Percentiles rank a stretch among this genome's conserved stretches.
phyloP scores from a whole-genome alignment of 1,140 invertebrate species.

The Eueides isabella region DNA sequence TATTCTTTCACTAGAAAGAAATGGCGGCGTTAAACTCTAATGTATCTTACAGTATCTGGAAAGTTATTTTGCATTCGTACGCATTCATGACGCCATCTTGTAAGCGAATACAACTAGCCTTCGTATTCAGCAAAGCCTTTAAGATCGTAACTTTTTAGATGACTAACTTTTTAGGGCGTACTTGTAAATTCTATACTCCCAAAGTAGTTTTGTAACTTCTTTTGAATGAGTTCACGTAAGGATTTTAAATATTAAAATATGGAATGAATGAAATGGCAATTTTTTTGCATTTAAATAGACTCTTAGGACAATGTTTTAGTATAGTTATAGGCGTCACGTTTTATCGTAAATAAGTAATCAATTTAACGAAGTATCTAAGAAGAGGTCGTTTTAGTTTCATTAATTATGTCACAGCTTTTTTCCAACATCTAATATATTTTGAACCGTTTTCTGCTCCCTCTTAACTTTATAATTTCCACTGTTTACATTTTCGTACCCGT shows the following conservation, averaged over 20 bases:
- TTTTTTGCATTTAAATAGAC: conserved; percentile 34
- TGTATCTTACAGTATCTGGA: too few relatives aligned
- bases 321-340: conserved; percentile 37
- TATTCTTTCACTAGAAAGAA: too few relatives aligned
- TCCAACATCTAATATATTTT: not conserved
- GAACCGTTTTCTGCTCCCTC: not conserved
- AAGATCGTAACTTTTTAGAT: conserved; percentile 2
- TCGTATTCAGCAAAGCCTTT: conserved; percentile 2
- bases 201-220: conserved; percentile 10
- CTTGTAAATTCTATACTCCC: conserved; percentile 5
- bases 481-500: conserved; percentile 9
- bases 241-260: not conserved
- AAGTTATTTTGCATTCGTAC: not conserved
- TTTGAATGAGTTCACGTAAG: conserved; percentile 9
- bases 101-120: not conserved
- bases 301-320: conserved; percentile 32
- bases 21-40: too few relatives aligned
- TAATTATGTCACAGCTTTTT: not conserved
- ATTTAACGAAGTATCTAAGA: conserved; percentile 16
- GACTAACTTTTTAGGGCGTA: not conserved
- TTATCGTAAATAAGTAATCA: conserved; percentile 32
- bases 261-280: conserved; percentile 22
- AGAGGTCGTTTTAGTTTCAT: conserved; percentile 21
- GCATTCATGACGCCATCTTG: not conserved
- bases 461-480: conserved; percentile 10